Evolutionary conservation across 2,888 invertebrate species (phyloP), one percentile per base, ranked within the genome.

Genomic region (Apodemia mormo): DNA sequence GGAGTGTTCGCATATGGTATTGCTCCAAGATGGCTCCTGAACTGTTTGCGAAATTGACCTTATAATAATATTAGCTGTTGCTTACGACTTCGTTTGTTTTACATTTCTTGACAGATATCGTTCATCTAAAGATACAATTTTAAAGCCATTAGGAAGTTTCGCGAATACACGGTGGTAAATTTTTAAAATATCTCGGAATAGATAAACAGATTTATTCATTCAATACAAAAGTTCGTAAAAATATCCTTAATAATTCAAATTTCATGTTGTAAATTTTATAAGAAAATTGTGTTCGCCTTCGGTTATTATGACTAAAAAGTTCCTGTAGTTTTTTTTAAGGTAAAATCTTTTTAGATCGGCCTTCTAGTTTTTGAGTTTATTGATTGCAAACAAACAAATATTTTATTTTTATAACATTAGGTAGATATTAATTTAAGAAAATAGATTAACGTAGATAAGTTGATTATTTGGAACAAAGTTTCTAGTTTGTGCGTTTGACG

Each of bases 261-360:
- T 75, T 67, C 54, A 70, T 66, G 68, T 67, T 66, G 58, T 61
- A 37, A 68, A 72, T 70, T 73, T 75, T 70, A 65, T 65, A 72
- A 75, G 76, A 78, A 76, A 76, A 70, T 73, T 77, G 71, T 65
- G 77, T 79, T 79, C 78, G 78, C 75, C 74, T 74, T 75, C 73
- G 81, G 81, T 82, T 85, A 83, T 85, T 85, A 85, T 84, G 85
- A 81, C 83, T 82, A 84, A 81, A 80, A 87, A 87, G 83, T 86
- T 86, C 80, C 72, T n/a, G n/a, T n/a, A n/a, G n/a, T n/a, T n/a
- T n/a, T n/a, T n/a, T n/a, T n/a, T n/a, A n/a, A n/a, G n/a, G n/a
- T n/a, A n/a, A n/a, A n/a, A n/a, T n/a, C n/a, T n/a, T n/a, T n/a
- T n/a, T n/a, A n/a, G n/a, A n/a, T n/a, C n/a, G n/a, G n/a, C n/a